Evolutionary conservation across 2,797 vertebrate species (phyloP), one percentile per base, ranked within the genome.

Genomic region (Intellagama lesueurii): DNA sequence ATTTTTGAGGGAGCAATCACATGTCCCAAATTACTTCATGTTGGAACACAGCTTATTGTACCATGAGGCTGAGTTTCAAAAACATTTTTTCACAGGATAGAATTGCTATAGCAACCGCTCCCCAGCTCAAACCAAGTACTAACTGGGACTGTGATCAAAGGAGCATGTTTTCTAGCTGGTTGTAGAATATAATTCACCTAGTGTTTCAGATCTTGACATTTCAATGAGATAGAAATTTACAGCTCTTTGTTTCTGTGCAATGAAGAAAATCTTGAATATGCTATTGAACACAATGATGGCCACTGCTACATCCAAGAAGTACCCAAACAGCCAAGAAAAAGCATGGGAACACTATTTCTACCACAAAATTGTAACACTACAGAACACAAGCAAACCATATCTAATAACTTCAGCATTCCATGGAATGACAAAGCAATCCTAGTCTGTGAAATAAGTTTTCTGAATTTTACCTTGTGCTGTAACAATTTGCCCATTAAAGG

Each of bases 101-200:
- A 76, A 73, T 96, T 95, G 92, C 96, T 95, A 95, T 95, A 92
- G 96, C 85, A 96, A 96, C 96, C 76, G 47, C 88, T 91, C 93
- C 81, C 94, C 91, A 91, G 90, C 86, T 92, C 88, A 84, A 88
- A 93, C 94, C 92, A 93, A 92, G 94, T 82, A 91, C 69, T 4
- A 0, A 0, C 73, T 89, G n/a, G 76, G 83, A 81, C 85, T 91
- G 72, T 70, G 85, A 87, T 90, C 93, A 90, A 87, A 82, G 91
- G 90, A 52, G 44, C 70, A 64, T 93, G 85, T 90, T 94, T 93
- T 92, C 86, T 77, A 93, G 85, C 68, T 87, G 88, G 87, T 83
- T 91, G 90, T 83, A 79, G 92, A 92, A 82, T 91, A 52, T 70
- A 93, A 88, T 78, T 94, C 32, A 85, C 90, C 91, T 91, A 88